phyloP scores from a whole-genome alignment of 2,888 invertebrate species.

The Zaprionus obscuricornis region DNA sequence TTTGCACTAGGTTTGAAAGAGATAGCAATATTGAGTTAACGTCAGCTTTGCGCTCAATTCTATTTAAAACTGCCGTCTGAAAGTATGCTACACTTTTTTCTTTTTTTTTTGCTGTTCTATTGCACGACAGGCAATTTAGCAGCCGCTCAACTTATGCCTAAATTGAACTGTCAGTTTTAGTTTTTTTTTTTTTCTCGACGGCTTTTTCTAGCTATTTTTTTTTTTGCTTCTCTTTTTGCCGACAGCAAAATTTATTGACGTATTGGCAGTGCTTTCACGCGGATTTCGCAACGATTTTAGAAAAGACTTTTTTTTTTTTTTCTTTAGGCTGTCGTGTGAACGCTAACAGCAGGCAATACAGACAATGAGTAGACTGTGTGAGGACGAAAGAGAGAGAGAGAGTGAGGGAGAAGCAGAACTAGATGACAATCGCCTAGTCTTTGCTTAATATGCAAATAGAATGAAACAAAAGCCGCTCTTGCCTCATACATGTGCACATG shows the following conservation, averaged over 20 bases:
- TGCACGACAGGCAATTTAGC: constrained; percentile 43
- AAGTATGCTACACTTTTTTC: constrained; percentile 33
- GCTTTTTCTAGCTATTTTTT: too few relatives aligned
- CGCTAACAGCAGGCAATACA: constrained; percentile 46
- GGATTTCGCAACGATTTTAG: constrained; percentile 39
- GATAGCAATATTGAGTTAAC: not conserved
- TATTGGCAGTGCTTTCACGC: constrained; percentile 52
- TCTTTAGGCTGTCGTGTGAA: constrained; percentile 56
- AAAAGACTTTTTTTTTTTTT: too few relatives aligned
- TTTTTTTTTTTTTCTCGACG: constrained; percentile 24
- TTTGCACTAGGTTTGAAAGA: not conserved
- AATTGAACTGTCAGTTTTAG: constrained; percentile 68
- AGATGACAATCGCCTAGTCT: constrained; percentile 9
- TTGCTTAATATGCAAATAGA: constrained; percentile 65
- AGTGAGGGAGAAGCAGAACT: too few relatives aligned
- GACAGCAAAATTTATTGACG: constrained; percentile 61
- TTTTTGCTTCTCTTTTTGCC: constrained; percentile 6
- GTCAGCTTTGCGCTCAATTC: not conserved
- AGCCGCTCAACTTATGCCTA: constrained; percentile 37
- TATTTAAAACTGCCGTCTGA: constrained; percentile 14
- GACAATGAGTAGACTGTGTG: too few relatives aligned
- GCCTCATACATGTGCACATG: constrained; percentile 30
- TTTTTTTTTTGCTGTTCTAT: constrained; percentile 4
- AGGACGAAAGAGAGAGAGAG: too few relatives aligned
- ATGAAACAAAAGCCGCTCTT: constrained; percentile 54